Percentiles rank a stretch among this genome's conserved stretches.
These are phyloP conservation scores for Toxotes chatareus DNA, from an alignment of 2,113 vertebrate species.

Conservation along the genomic window DNA sequence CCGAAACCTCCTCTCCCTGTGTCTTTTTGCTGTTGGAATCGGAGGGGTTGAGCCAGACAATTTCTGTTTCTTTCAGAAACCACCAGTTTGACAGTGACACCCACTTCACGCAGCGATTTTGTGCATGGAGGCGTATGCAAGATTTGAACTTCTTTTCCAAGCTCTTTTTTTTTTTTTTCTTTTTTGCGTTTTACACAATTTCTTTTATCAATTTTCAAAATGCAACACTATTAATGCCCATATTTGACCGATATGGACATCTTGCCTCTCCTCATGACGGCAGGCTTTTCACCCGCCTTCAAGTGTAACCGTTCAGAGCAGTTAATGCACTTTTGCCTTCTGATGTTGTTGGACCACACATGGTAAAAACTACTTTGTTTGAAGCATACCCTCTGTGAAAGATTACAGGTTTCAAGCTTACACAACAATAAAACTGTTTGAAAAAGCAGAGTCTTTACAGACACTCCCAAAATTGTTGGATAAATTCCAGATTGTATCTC, in stretches of 20 bases:
- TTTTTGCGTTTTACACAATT: no score
- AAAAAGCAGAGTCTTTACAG: conserved; percentile 16
- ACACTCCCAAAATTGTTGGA: not conserved
- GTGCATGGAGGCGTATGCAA: not conserved
- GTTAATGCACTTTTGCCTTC: not conserved
- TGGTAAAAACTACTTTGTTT: not conserved
- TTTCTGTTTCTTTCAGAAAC: not conserved
- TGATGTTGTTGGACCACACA: not conserved
- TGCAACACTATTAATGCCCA: no score
- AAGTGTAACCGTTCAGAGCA: not conserved
- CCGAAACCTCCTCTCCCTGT: not conserved
- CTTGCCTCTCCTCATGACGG: not conserved
- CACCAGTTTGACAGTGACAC: not conserved
- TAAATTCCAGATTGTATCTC: conserved; percentile 22
- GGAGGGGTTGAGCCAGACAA: not conserved
- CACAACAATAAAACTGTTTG: not conserved
- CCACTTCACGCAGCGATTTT: not conserved
- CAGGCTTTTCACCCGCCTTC: not conserved
- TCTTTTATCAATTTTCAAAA: no score
- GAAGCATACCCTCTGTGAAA: not conserved
- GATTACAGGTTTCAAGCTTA: not conserved
- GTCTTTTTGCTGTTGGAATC: not conserved
- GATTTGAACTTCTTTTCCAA: not conserved
- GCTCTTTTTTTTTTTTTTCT: not conserved
- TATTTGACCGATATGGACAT: not conserved